Evolutionary conservation across 2,888 invertebrate genomes (phyloP).

Genomic region (Carabus problematicus): DNA sequence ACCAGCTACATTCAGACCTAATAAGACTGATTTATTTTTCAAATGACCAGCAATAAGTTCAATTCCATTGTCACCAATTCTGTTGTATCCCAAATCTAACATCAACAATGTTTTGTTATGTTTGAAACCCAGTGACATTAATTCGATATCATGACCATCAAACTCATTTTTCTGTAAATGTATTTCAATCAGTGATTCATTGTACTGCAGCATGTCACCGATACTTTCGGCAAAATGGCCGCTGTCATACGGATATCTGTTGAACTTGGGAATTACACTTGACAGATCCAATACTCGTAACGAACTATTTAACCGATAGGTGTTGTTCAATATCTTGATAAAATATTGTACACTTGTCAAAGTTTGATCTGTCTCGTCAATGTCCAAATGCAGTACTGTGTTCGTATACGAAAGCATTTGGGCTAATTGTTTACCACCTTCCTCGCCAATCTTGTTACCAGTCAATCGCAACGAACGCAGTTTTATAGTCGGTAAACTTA

Average conservation of each 20-base stretch:
- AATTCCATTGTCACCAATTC: slow-evolving; percentile 67
- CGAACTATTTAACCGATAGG: slow-evolving; percentile 46
- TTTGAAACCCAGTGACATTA: slow-evolving; percentile 62
- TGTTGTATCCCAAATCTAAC: slow-evolving; percentile 67
- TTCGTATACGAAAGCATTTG: slow-evolving; percentile 60
- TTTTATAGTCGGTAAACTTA: slow-evolving; percentile 53
- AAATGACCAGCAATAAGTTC: slow-evolving; percentile 65
- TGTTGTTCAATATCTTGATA: slow-evolving; percentile 56
- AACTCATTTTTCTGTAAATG: slow-evolving; percentile 68
- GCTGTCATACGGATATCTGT: slow-evolving; percentile 50
- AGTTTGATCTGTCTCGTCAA: slow-evolving; percentile 67
- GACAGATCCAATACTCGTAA: slow-evolving; percentile 58
- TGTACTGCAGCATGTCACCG: slow-evolving; percentile 55
- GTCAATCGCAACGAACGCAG: slow-evolving; percentile 64
- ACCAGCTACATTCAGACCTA: slow-evolving; percentile 64
- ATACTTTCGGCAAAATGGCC: slow-evolving; percentile 51
- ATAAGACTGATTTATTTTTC: slow-evolving; percentile 60
- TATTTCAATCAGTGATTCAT: slow-evolving; percentile 62
- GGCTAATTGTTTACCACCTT: slow-evolving; percentile 64
- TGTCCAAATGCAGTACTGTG: slow-evolving; percentile 62
- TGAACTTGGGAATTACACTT: slow-evolving; percentile 54
- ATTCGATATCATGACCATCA: slow-evolving; percentile 67
- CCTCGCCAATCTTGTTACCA: slow-evolving; percentile 66
- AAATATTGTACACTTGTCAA: slow-evolving; percentile 65
- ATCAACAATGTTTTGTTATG: slow-evolving; percentile 63